Conservation (phyloP, 2,113 vertebrate genomes). For the Heterochromis multidens region DNA sequence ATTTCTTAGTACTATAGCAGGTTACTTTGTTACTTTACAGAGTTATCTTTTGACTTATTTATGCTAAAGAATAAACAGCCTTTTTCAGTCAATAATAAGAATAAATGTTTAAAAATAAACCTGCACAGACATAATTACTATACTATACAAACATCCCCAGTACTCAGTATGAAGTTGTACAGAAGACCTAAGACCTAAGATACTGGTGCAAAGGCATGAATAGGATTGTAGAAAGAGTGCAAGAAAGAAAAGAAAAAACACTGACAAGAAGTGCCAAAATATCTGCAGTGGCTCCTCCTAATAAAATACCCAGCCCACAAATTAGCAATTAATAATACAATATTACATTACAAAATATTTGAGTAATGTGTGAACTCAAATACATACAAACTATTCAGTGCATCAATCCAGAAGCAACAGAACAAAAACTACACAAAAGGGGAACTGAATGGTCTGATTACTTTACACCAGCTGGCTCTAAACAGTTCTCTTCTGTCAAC, state of each 20-base stretch:
- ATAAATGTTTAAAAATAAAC: not conserved
- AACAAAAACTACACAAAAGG: not conserved
- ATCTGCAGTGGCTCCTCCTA: not conserved
- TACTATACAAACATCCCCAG: not conserved
- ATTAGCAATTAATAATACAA: not conserved
- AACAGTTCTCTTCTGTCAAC: not conserved
- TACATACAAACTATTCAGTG: not conserved
- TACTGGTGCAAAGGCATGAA: not conserved
- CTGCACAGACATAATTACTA: not conserved
- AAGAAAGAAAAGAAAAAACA: not conserved
- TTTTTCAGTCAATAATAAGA: not conserved
- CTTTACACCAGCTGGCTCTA: not conserved
- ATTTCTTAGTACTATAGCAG: not conserved
- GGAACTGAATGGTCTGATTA: not conserved
- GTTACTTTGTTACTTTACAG: not conserved
- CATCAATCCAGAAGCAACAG: not conserved
- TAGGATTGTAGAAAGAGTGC: not conserved
- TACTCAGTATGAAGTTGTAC: not conserved
- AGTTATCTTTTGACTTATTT: not conserved
- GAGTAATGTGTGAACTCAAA: not conserved
- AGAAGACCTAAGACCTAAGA: not conserved
- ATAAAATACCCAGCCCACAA: not conserved
- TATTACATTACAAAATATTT: not conserved
- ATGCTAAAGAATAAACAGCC: not conserved
- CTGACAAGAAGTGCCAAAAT: not conserved